Evolutionary conservation across 2,113 vertebrate species (phyloP), one percentile per base, ranked within the genome.

Genomic region (Aplodontia rufa): DNA sequence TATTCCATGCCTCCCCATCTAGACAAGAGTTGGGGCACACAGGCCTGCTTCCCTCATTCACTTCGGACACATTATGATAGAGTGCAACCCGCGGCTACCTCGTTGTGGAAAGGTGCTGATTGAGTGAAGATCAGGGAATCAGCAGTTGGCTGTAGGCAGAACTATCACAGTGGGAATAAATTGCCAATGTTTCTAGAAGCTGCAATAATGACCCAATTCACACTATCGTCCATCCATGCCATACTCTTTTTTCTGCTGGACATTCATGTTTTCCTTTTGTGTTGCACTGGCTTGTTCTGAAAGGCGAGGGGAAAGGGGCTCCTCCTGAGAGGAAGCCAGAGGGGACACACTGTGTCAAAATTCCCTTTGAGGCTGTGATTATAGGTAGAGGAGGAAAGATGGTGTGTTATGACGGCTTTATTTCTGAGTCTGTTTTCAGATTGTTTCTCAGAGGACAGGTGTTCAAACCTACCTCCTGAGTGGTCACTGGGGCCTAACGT

Each of bases 181-280:
- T 28, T 42, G 89, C 26, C 22, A 3, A 4, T 30, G 49, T 75
- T 49, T 68, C 53, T 60, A 26, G 6, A 55, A 82, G 10, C 24
- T 49, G 49, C n/a, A 22, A 47, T 35, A 6, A 24, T 6, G 28
- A 71, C 49, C 60, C 22, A 1, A 5, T 37, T 16, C 42, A 26
- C 30, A 45, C 24, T 5, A 8, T 11, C 24, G 19, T 42, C 35
- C 35, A 9, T 32, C 64, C 55, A 28, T 0, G 1, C 5, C 30
- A 6, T 3, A 30, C 9, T 49, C 22, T 68, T 7, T 47, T 13
- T 69, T 9, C 7, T 13, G 11, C 60, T n/a, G 60, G 60, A n/a
- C 8, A 19, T 68, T n/a, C 32, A 26, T 40, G 35, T 35, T 47
- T 75, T 53, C 45, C 66, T 64, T 64, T 42, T 40, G 55, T 37